These are phyloP conservation scores for Hydrolagus affinis DNA, from an alignment of 2,113 vertebrate species.

Conservation along the genomic window DNA sequence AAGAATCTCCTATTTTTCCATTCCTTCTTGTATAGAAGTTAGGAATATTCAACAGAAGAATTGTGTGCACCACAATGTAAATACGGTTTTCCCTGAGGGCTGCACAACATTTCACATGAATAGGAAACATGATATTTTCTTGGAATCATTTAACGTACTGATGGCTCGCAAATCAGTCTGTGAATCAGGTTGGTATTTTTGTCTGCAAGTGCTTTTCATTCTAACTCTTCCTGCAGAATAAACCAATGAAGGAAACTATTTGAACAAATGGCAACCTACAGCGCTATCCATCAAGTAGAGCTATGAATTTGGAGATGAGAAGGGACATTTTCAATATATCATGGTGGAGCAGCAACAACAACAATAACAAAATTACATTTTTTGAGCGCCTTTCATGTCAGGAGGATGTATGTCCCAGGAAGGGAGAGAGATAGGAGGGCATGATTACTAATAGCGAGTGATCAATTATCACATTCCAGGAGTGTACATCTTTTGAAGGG, in stretches of 20 bases:
- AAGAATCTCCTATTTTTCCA: neutral
- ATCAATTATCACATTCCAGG: too few species aligned
- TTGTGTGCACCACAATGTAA: conserved; percentile 6
- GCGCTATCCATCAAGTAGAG: neutral
- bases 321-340: neutral
- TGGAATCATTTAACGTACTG: neutral
- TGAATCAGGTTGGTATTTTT: neutral
- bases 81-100: neutral
- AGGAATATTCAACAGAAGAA: neutral
- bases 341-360: too few species aligned
- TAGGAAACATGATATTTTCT: neutral
- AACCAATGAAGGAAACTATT: neutral
- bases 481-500: too few species aligned
- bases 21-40: neutral
- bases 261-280: neutral
- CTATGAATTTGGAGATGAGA: neutral
- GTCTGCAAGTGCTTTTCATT: conserved; percentile 12
- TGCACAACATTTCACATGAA: conserved; percentile 12
- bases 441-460: too few species aligned
- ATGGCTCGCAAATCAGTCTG: conserved; percentile 1
- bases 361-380: too few species aligned
- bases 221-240: neutral
- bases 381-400: too few species aligned
- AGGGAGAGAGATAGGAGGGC: too few species aligned
- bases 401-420: too few species aligned